Evolutionary conservation across 2,888 invertebrate species (phyloP).

Genomic region (Hirtodrosophila duncani): DNA sequence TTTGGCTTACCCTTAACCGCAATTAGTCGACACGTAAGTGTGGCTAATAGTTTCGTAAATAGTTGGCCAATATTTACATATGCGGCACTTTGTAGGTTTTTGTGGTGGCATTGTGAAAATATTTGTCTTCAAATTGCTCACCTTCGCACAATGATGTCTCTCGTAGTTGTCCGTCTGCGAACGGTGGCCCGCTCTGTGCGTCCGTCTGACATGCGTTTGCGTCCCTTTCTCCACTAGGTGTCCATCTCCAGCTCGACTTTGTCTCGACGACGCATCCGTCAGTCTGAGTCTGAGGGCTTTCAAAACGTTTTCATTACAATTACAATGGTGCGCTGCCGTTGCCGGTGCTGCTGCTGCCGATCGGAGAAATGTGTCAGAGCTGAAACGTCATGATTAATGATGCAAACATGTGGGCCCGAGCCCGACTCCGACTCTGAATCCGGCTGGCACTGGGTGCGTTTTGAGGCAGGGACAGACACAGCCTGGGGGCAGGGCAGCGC

Average conservation of each 20-base stretch:
- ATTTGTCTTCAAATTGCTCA: slow-evolving; percentile 42
- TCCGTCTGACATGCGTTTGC: slow-evolving; percentile 35
- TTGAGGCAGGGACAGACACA: slow-evolving; percentile 36
- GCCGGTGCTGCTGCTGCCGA: slow-evolving; percentile 63
- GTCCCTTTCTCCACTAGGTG: slow-evolving; percentile 10
- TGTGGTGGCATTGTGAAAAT: slow-evolving; percentile 31
- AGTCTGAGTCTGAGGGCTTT: slow-evolving; percentile 47
- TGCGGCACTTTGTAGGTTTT: slow-evolving; percentile 24
- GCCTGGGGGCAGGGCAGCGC: slow-evolving; percentile 54
- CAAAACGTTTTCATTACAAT: slow-evolving; percentile 68
- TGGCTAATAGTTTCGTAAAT: slow-evolving; percentile 55
- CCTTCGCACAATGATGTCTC: slow-evolving; percentile 22
- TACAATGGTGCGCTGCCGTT: slow-evolving; percentile 55
- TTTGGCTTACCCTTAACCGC: slow-evolving; percentile 7
- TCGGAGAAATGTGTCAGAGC: slow-evolving; percentile 76
- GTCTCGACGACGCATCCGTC: slow-evolving; percentile 36
- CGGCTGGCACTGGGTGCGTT: slow-evolving; percentile 71
- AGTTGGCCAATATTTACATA: slow-evolving; percentile 59
- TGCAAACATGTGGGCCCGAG: slow-evolving; percentile 73
- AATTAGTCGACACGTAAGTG: slow-evolving; percentile 46
- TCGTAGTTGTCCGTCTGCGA: slow-evolving; percentile 1
- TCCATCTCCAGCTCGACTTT: slow-evolving; percentile 33
- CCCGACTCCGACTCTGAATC: slow-evolving; percentile 29
- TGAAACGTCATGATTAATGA: slow-evolving; percentile 78
- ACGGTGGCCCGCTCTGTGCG: not conserved